Base-by-base conservation (phyloP, 2,888 invertebrate species). In the Cotesia congregata region DNA sequence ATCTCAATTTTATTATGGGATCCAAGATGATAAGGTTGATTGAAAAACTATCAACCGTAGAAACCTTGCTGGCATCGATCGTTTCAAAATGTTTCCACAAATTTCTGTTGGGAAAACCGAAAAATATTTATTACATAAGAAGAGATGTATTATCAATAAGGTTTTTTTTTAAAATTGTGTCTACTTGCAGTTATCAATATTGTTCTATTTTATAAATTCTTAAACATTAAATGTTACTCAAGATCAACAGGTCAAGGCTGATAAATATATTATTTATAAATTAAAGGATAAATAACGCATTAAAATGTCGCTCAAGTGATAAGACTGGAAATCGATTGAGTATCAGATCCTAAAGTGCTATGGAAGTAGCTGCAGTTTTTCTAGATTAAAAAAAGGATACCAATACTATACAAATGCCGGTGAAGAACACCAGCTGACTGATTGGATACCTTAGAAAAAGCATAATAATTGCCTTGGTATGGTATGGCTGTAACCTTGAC, bases 401-500 rank as follows among this genome's bases (percentile, higher is more conserved):
- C 5, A 12, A 4, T 6, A 30, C 0, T 30, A 30, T 30, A 38
- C 12, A 20, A 6, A 65, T 65, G 12, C 65, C 65, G 65, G 38
- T 38, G 12, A 50, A 50, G 50, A 12, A 50, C 50, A 65, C 20
- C 6, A 62, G 20, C 38, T 65, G 30, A 65, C 15, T 67, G 59
- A 69, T 77, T 75, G 75, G 75, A 71, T 79, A 67, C 73, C 65
- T 71, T 71, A 20, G 30, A 38, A n/a, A 64, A 68, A 62, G 20
- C 64, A 20, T 9, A 70, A 71, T 50, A 50, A 50, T 12, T 65
- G 68, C 59, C 50, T 64, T 72, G 67, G 75, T 71, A 73, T 61
- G 71, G 74, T 77, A 74, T 61, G 71, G 73, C 77, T 67, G 76
- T 76, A 85, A 87, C 88, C 88, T 88, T 88, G 87, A 87, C 88